Percentiles rank a stretch among this genome's conserved stretches.
phyloP scores from a whole-genome alignment of 2,113 vertebrate species.

The Tinamus guttatus region DNA sequence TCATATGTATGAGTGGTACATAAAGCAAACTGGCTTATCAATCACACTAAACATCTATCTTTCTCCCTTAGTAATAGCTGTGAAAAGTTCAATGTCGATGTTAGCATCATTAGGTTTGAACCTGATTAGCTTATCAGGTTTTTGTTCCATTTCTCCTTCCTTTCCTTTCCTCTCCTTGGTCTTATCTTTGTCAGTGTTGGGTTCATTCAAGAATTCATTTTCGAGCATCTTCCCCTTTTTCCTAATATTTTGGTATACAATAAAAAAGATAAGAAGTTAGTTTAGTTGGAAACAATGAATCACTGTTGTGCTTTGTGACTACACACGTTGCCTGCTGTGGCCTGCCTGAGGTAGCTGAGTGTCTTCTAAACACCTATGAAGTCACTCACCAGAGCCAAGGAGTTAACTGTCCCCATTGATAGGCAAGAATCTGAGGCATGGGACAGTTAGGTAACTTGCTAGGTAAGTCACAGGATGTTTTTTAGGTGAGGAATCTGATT shows the following conservation, averaged over 20 bases:
- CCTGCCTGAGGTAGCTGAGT: not conserved
- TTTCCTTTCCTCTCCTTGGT: not conserved
- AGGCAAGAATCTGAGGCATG: not conserved
- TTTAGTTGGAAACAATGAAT: not conserved
- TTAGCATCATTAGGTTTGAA: not conserved
- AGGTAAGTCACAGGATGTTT: not conserved
- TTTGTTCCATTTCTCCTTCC: not conserved
- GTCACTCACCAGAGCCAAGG: not conserved
- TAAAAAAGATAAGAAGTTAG: not conserved
- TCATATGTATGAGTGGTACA: not conserved
- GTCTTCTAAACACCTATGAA: not conserved
- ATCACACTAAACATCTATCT: not conserved
- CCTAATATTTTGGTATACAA: not conserved
- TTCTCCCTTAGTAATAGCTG: not conserved
- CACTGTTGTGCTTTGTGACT: not conserved
- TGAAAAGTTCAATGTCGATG: not conserved
- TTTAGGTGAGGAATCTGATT: not conserved
- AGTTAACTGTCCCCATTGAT: not conserved
- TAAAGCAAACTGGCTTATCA: not conserved
- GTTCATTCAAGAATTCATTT: not conserved
- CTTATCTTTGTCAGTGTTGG: not conserved
- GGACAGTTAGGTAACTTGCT: not conserved
- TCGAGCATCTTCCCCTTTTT: not conserved
- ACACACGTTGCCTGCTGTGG: fast-evolving
- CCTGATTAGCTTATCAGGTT: not conserved